Evolutionary conservation across 2,113 vertebrate genomes (phyloP), one percentile per base, ranked within the genome.

Genomic region (Ranitomeya variabilis): DNA sequence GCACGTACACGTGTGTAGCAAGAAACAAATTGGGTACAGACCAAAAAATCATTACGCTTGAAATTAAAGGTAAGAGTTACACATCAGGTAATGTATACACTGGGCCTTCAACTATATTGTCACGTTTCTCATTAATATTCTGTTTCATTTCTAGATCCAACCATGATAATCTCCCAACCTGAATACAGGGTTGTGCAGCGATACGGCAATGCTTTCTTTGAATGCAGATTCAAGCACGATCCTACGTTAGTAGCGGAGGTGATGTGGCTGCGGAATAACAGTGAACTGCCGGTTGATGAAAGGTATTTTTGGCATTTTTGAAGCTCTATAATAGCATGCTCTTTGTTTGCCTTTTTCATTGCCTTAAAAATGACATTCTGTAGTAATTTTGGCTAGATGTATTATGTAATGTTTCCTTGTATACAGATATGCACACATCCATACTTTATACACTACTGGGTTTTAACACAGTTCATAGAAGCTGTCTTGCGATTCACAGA

Each of bases 221-320:
- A 98, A 91, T 99, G 98, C 92, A 95, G 94, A 90, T 96, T 98
- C 89, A 98, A 96, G 90, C 96, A 99, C 2, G 98, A 99, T 93
- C 92, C 94, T 15, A 95, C 96, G 0, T 96, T 99, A 89, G 62
- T 91, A 66, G 95, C 95, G 60, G 95, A 93, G 52, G 91, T 97
- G 92, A 94, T 76, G 6, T 99, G 98, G 98, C 95, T 97, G 60
- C 99, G 97, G 88, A 96, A 99, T 78, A 92, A 93, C 0, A 92
- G 91, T 71, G 97, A 98, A 89, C 94, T 99, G 83, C 97, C 96
- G 19, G 95, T 91, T 81, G 96, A 98, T 21, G 96, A 96, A 90
- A 97, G 98, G 98, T 99, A 95, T 78, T 90, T 1, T 90, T 1
- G 21, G 92, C 92, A 66, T 91, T 57, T 80, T 52, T 18, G 0